Conservation (phyloP, 35 echinoderm and acorn worm genomes). For the Ptychodera flava region DNA sequence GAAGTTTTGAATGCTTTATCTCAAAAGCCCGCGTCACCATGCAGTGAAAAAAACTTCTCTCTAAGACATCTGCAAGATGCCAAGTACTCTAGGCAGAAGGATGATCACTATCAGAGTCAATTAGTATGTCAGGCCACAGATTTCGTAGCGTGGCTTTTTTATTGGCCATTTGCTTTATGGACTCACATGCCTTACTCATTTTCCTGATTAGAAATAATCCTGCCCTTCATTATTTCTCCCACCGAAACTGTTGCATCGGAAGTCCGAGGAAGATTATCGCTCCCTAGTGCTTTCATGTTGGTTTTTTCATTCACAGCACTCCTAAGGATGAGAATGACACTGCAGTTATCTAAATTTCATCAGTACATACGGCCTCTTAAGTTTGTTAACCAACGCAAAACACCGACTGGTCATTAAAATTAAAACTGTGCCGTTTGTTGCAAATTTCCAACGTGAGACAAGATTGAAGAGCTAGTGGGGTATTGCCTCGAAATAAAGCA, state of each 20-base stretch:
- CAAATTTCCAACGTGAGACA: too few species aligned
- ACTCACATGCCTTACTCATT: background rate
- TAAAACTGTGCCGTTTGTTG: background rate
- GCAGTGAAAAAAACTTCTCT: too few species aligned
- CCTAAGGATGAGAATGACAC: too few species aligned
- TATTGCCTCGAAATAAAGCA: too few species aligned
- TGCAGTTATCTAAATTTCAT: background rate
- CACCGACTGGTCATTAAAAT: background rate
- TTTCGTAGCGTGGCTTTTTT: too few species aligned
- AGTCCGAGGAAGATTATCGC: background rate
- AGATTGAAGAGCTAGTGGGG: background rate
- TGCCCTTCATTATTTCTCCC: background rate
- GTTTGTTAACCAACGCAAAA: background rate
- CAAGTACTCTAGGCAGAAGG: too few species aligned
- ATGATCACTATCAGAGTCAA: too few species aligned
- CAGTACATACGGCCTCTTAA: background rate
- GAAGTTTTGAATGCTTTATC: too few species aligned
- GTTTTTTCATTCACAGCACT: background rate
- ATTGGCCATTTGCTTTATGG: background rate
- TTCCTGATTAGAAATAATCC: background rate
- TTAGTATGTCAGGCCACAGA: too few species aligned
- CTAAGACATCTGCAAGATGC: too few species aligned
- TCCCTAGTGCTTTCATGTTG: background rate
- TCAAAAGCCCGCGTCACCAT: too few species aligned
- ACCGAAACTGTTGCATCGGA: background rate